These are phyloP conservation scores for Columba guinea DNA, from an alignment of 2,797 vertebrate species.

Conservation along the genomic window DNA sequence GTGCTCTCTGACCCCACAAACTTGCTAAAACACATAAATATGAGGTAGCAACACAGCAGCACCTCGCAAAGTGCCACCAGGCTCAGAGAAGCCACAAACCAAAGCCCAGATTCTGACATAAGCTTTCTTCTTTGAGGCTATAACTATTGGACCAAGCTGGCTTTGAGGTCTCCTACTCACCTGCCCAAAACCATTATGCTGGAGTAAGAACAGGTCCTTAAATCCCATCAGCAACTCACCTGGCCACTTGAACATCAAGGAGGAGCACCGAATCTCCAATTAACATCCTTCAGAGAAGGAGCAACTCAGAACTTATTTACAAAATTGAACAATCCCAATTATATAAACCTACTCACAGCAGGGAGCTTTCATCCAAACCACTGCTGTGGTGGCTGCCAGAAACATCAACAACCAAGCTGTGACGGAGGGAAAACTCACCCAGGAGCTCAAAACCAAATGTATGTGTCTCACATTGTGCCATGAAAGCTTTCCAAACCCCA, in stretches of 20 bases:
- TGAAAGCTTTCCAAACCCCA: neutral
- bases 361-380: constrained; percentile 44
- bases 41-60: neutral
- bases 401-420: neutral
- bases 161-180: neutral
- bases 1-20: neutral
- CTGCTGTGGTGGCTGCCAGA: constrained; percentile 19
- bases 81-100: neutral
- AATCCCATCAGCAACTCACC: neutral
- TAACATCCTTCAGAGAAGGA: neutral
- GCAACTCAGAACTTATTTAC: neutral
- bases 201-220: neutral
- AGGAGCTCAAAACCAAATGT: constrained; percentile 29
- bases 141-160: neutral
- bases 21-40: neutral
- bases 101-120: neutral
- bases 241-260: fast-evolving
- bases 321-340: constrained; percentile 6
- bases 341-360: constrained; percentile 13
- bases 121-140: neutral
- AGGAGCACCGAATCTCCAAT: neutral
- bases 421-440: neutral
- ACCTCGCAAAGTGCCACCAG: neutral
- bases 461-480: neutral
- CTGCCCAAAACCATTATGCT: neutral